Conservation (phyloP, 2,113 vertebrate species). For the Hippocampus zosterae region DNA sequence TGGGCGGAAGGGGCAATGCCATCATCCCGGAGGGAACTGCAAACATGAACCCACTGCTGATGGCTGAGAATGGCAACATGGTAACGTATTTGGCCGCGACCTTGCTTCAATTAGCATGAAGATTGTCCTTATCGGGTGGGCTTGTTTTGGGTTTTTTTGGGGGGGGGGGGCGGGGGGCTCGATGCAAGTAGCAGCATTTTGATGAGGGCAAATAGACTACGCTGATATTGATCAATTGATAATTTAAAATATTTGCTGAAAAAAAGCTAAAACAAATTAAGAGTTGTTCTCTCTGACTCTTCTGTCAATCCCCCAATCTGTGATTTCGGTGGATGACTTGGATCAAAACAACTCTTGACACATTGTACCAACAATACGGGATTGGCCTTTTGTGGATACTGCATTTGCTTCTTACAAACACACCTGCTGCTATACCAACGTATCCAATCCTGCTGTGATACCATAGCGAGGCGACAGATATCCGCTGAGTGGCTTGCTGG, state of each 20-base stretch:
- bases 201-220: neutral
- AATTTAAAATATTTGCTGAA: neutral
- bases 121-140: too few species aligned
- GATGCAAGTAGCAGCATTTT: neutral
- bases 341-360: conserved; percentile 65
- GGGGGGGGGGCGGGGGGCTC: neutral
- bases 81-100: conserved; percentile 83
- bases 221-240: conserved; percentile 21
- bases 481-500: conserved; percentile 77
- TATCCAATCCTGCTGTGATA: neutral
- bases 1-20: conserved; percentile 90
- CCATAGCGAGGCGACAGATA: conserved; percentile 90
- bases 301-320: conserved; percentile 72
- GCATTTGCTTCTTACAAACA: neutral
- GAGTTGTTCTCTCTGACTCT: conserved; percentile 81
- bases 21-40: conserved; percentile 87
- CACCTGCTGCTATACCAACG: neutral
- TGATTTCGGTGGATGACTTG: conserved; percentile 68
- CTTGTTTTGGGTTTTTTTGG: neutral
- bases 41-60: conserved; percentile 87
- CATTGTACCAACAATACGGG: conserved; percentile 41
- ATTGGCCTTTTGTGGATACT: conserved; percentile 41
- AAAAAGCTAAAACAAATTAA: conserved; percentile 69
- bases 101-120: neutral
- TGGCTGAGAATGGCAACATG: conserved; percentile 94